Percentiles rank a stretch among this genome's conserved stretches.
These are phyloP conservation scores for Gopherus flavomarginatus DNA, from an alignment of 2,113 vertebrate genomes.

Conservation along the genomic window DNA sequence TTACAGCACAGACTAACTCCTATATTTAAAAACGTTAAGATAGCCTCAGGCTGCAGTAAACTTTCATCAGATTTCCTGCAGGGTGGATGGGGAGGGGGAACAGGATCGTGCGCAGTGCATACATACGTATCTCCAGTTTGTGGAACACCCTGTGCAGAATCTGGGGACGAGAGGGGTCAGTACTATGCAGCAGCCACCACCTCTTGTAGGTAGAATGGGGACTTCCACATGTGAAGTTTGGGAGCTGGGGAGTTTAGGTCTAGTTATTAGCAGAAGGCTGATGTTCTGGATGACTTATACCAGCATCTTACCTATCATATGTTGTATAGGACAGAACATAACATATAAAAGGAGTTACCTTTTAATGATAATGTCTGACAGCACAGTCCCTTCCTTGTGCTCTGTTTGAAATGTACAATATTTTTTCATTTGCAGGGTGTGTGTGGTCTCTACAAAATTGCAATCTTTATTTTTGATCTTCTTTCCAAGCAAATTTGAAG, in stretches of 20 bases:
- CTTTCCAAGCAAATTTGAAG: background rate
- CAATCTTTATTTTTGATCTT: background rate
- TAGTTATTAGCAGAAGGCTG: background rate
- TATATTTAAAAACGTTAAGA: fast-evolving
- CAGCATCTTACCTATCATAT: background rate
- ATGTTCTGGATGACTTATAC: background rate
- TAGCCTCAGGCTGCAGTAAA: background rate
- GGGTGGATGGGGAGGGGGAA: fast-evolving
- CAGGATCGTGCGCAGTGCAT: fast-evolving
- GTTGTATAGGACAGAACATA: background rate
- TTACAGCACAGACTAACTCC: fast-evolving
- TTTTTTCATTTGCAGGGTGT: background rate
- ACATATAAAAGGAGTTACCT: background rate
- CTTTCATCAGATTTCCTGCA: background rate
- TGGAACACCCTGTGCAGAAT: background rate
- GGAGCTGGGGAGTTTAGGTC: background rate
- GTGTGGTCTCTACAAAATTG: background rate
- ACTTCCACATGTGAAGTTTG: background rate
- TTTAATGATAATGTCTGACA: background rate
- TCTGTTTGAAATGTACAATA: background rate
- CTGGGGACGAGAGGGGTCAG: background rate
- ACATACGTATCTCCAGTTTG: fast-evolving
- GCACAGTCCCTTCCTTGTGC: background rate
- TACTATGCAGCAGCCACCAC: background rate
- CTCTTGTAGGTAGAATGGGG: background rate